Evolutionary conservation across 2,113 vertebrate species (phyloP), one percentile per base, ranked within the genome.

Genomic region (Albula glossodonta): DNA sequence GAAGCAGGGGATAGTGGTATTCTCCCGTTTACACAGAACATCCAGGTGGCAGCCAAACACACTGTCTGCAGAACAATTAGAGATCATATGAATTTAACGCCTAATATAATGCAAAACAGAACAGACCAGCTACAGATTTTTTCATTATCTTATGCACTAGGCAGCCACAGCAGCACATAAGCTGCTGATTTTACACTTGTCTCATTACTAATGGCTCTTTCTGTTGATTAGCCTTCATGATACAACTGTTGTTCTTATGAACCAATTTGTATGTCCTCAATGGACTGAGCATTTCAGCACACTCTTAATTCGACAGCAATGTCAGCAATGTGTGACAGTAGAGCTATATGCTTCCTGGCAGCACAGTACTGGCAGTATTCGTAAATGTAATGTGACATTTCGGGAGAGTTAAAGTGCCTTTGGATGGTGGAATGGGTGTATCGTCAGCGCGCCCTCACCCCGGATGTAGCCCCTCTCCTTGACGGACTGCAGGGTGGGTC

Each of bases 381-480:
- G n/a, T 15, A 13, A 5, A 19, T 31, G 50, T 50, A 80, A 15
- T 2, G 48, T 50, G 13, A 12, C 15, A 51, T 51, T 49, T 48
- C 25, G 50, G 8, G 17, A 15, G 22, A 22, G 10, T 6, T 49
- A 11, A 79, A 60, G 13, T 79, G 25, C 5, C 11, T 12, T 79
- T 4, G 49, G n/a, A 49, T 11, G 10, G 31, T 50, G 78, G 78
- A 41, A 79, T 17, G 56, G 12, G 11, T 15, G 31, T 2, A 17
- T 50, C 31, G 6, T 15, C 78, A 49, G 70, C n/a, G 84, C 8
- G 31, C 25, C 25, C 7, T 19, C 86, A 97, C 97, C 97, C 93
- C 92, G 93, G 91, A 98, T 98, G 94, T 99, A 99, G 78, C 98
- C 98, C 78, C 92, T 95, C 81, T 99, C 98, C 5, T 97, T 95